Percentiles rank a stretch among this genome's conserved stretches.
These are phyloP conservation scores for Cyclophora punctaria DNA, from an alignment of 2,888 invertebrate species.

Conservation along the genomic window DNA sequence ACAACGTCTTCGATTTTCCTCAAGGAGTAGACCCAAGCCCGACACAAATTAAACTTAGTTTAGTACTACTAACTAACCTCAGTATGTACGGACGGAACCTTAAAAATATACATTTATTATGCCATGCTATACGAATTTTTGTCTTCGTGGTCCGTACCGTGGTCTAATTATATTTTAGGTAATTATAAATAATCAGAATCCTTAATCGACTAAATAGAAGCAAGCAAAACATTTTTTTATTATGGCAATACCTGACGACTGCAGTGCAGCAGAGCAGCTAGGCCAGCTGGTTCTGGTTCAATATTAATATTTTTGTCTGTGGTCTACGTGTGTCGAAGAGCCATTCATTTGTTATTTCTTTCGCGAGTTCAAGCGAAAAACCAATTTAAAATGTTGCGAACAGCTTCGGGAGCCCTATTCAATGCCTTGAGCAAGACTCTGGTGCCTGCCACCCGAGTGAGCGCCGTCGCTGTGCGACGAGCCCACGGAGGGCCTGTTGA, in stretches of 20 bases:
- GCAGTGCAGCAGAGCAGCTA: neutral
- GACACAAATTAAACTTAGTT: no score
- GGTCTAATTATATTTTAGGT: no score
- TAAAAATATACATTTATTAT: no score
- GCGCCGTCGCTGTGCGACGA: constrained; percentile 45
- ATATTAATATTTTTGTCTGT: constrained; percentile 32
- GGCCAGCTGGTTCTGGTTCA: constrained; percentile 1
- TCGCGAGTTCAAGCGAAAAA: constrained; percentile 44
- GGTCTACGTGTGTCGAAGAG: constrained; percentile 19
- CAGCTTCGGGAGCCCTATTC: constrained; percentile 54
- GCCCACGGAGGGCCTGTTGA: constrained; percentile 75
- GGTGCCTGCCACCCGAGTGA: constrained; percentile 46
- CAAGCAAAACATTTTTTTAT: constrained; percentile 1
- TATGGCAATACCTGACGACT: constrained; percentile 1
- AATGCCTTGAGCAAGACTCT: constrained; percentile 59
- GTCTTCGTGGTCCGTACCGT: no score
- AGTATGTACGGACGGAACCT: no score
- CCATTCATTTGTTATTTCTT: constrained; percentile 63
- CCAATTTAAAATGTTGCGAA: constrained; percentile 62
- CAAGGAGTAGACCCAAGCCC: no score
- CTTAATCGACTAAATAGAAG: neutral
- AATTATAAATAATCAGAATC: no score
- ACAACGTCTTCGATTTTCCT: no score
- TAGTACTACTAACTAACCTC: no score
- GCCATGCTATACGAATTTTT: no score